Conservation (phyloP, 2,113 vertebrate genomes). For the Malurus alboscapulatus region DNA sequence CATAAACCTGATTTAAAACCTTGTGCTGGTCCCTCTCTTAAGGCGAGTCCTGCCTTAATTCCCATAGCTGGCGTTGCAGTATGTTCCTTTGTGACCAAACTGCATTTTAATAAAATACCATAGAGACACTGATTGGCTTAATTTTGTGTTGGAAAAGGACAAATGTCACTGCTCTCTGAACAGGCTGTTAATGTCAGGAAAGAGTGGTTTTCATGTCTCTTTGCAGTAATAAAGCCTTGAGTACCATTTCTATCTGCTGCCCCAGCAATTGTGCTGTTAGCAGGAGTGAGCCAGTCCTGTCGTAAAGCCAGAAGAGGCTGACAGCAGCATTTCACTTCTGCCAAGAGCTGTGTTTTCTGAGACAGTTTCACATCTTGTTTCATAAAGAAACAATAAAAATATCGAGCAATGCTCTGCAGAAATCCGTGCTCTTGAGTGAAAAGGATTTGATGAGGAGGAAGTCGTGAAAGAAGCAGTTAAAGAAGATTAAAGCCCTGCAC, state of each 20-base stretch:
- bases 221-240: neutral
- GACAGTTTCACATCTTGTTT: neutral
- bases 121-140: neutral
- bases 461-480: neutral
- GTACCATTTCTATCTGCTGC: neutral
- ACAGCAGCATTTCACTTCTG: neutral
- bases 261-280: neutral
- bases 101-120: neutral
- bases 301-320: neutral
- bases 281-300: neutral
- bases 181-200: neutral
- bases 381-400: neutral
- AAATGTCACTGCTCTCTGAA: neutral
- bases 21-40: neutral
- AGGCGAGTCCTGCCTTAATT: neutral
- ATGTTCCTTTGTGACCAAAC: neutral
- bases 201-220: neutral
- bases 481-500: neutral
- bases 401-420: neutral
- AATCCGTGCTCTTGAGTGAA: neutral
- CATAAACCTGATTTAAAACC: neutral
- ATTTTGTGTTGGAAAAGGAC: neutral
- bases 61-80: neutral
- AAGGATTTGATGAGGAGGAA: conserved; percentile 1
- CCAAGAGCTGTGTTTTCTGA: neutral